Base-by-base conservation (phyloP, 1,140 invertebrate species). In the Drosophila auraria region DNA sequence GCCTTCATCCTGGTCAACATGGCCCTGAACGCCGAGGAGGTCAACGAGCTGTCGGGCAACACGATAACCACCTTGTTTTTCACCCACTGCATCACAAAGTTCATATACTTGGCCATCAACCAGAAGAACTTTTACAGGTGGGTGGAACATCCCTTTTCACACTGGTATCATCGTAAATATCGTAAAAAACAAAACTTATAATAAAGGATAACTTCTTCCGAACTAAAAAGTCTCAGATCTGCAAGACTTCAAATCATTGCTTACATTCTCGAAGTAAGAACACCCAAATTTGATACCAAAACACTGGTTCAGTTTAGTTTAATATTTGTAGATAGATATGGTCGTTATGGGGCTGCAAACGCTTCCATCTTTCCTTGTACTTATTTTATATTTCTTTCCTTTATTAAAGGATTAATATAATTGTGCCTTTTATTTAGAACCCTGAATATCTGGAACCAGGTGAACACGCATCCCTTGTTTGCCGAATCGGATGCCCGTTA, bases 1-100 rank as follows among this genome's bases (percentile, higher is more conserved):
- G 89, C 93, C 23, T 94, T 95, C 6, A 95, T 96, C 77, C 94
- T 94, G 12, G 94, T 95, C 20, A 97, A 97, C 87, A 93, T 97
- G 93, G 94, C 95, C 0, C 50, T 95, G 27, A 95, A 97, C 89
- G 94, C 95, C 3, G 96, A 95, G n/a, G 96, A 97, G 80, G 96
- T 97, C 1, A 97, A 97, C 86, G 96, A 97, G 91, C 93, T 97
- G 50, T 96, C 96, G 0, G 96, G 96, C 1, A 97, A 97, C 72
- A 97, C 96, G 17, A 96, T 97, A 42, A 97, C 96, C 0, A 94
- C 96, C 3, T 94, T 97, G 7, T 97, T 97, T 93, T 97, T 97
- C 92, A 94, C 95, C 0, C 97, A 97, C 83, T 95, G 95, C 47
- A 93, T 97, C 14, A 96, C 96, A 12, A 97, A 97, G 91, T 93